Percentiles rank a stretch among this genome's conserved stretches.
phyloP scores from a whole-genome alignment of 2,888 invertebrate genomes.

The Synanthedon vespiformis region DNA sequence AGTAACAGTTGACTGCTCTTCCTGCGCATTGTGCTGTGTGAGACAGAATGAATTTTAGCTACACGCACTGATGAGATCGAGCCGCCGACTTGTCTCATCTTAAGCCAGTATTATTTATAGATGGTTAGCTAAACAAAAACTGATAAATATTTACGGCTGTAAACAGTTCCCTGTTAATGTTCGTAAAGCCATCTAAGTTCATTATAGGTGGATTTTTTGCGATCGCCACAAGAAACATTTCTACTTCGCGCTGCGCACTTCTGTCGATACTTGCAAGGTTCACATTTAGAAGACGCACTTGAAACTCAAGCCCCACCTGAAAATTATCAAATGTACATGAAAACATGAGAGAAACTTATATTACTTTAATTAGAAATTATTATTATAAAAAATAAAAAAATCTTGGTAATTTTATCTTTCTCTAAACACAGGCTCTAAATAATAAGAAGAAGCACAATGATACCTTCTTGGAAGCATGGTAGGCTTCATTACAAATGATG shows the following conservation, averaged over 20 bases:
- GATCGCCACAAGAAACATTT: slow-evolving; percentile 80
- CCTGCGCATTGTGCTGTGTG: too few relatives aligned
- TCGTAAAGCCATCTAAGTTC: slow-evolving; percentile 81
- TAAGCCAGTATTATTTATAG: too few relatives aligned
- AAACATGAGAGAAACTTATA: background rate
- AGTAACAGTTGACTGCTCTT: too few relatives aligned
- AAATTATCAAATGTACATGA: slow-evolving; percentile 4
- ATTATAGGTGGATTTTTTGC: slow-evolving; percentile 81
- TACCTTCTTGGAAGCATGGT: slow-evolving; percentile 75
- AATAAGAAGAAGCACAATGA: too few relatives aligned
- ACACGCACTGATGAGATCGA: too few relatives aligned
- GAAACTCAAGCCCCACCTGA: slow-evolving; percentile 72
- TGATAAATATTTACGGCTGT: slow-evolving; percentile 67
- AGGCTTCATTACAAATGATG: slow-evolving; percentile 81
- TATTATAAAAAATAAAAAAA: too few relatives aligned
- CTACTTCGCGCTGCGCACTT: slow-evolving; percentile 76
- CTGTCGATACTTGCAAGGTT: slow-evolving; percentile 75
- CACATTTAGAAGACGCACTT: slow-evolving; percentile 74
- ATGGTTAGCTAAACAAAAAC: too few relatives aligned
- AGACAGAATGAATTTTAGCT: too few relatives aligned
- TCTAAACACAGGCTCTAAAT: too few relatives aligned
- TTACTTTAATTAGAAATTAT: too few relatives aligned
- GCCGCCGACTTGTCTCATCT: too few relatives aligned
- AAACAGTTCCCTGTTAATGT: slow-evolving; percentile 77
- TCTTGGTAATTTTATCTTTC: too few relatives aligned